phyloP scores from a whole-genome alignment of 2,113 vertebrate species.

The Aramus guarauna region DNA sequence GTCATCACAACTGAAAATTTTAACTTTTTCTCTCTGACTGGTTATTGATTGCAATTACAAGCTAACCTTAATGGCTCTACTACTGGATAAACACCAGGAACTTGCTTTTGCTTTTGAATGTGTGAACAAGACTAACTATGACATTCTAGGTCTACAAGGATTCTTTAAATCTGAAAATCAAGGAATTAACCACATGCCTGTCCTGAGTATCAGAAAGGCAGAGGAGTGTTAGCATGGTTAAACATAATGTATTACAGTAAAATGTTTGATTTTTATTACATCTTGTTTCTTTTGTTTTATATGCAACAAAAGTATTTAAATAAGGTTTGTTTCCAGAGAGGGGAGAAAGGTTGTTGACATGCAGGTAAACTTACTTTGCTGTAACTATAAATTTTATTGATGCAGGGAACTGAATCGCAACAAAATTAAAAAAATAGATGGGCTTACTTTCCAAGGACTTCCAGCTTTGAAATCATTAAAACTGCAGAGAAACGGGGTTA shows the following conservation, averaged over 20 bases:
- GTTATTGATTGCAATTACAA: neutral
- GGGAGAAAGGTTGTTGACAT: neutral
- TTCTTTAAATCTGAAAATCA: neutral
- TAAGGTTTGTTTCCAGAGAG: neutral
- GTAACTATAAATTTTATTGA: slow-evolving; percentile 9
- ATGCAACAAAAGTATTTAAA: neutral
- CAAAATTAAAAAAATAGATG: slow-evolving; percentile 88
- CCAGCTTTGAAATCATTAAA: slow-evolving; percentile 86
- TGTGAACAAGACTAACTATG: neutral
- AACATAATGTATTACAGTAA: neutral
- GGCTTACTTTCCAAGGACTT: slow-evolving; percentile 92
- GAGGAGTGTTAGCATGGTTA: neutral
- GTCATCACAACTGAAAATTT: neutral
- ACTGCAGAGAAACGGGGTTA: slow-evolving; percentile 89
- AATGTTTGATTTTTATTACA: neutral
- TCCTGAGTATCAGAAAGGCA: neutral
- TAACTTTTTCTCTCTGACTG: neutral
- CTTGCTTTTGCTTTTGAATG: neutral
- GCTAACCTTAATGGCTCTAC: neutral
- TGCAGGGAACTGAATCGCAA: slow-evolving; percentile 92
- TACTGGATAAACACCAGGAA: neutral
- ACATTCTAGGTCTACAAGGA: neutral
- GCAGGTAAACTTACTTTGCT: neutral
- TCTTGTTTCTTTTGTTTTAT: neutral
- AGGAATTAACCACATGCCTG: neutral